Conservation (phyloP, 2,113 vertebrate species). For the Limanda limanda region DNA sequence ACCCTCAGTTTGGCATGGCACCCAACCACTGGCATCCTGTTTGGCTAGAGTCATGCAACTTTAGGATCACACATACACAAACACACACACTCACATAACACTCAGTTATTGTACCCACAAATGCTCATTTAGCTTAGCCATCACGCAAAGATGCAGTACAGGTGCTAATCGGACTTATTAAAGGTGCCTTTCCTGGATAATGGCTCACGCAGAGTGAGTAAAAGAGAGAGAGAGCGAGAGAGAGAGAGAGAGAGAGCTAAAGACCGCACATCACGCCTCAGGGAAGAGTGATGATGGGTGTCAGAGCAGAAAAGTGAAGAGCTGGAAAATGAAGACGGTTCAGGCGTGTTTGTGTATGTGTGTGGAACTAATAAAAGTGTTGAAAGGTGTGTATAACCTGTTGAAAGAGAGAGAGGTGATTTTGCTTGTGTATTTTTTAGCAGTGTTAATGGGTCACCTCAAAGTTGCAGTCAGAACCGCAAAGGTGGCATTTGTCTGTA, state of each 20-base stretch:
- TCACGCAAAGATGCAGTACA: constrained; percentile 48
- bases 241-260: not conserved
- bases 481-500: not conserved
- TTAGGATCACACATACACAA: not conserved
- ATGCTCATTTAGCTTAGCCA: constrained; percentile 56
- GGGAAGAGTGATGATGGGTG: not conserved
- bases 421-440: not conserved
- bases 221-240: not conserved
- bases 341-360: constrained; percentile 11
- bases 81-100: not conserved
- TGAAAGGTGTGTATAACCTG: constrained; percentile 7
- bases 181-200: constrained; percentile 36
- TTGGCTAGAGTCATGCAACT: constrained; percentile 23
- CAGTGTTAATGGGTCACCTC: constrained; percentile 1
- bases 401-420: not conserved
- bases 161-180: constrained; percentile 57
- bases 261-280: not conserved
- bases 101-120: constrained; percentile 24
- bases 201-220: constrained; percentile 26
- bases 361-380: constrained; percentile 17
- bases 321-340: not conserved
- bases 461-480: not conserved
- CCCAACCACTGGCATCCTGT: constrained; percentile 34
- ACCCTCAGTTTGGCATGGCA: constrained; percentile 34
- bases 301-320: not conserved